A percentile compares a stretch with the other conserved stretches of the same genome.
phyloP scores from a whole-genome alignment of 2,113 vertebrate species.

The Himantopus leucocephalus region DNA sequence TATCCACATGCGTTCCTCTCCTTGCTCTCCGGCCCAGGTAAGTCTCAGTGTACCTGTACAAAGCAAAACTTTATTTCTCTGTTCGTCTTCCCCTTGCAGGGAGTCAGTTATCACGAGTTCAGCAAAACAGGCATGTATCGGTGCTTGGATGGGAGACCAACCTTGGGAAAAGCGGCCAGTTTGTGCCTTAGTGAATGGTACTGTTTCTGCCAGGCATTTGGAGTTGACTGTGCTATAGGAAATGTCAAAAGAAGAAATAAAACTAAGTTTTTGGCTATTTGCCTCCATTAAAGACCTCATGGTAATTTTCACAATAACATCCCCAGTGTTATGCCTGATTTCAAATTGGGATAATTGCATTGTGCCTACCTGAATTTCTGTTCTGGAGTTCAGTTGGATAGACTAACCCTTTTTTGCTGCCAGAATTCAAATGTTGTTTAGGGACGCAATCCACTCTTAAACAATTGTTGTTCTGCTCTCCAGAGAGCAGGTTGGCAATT shows the following conservation, averaged over 20 bases:
- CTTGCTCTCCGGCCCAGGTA: neutral
- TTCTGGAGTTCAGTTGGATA: neutral
- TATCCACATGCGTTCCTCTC: neutral
- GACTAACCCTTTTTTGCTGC: neutral
- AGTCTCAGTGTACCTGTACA: neutral
- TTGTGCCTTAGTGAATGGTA: neutral
- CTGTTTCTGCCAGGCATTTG: neutral
- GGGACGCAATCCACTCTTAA: neutral
- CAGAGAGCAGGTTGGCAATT: neutral
- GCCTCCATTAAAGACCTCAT: neutral
- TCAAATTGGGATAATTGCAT: slow-evolving; percentile 23
- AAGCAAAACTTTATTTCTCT: neutral
- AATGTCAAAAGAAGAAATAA: neutral
- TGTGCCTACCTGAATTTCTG: neutral
- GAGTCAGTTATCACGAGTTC: neutral
- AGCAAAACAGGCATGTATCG: neutral
- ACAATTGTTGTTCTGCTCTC: neutral
- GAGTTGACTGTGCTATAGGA: neutral
- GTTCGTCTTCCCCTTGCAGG: neutral
- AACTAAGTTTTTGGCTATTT: neutral
- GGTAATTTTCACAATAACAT: neutral
- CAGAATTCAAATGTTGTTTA: neutral
- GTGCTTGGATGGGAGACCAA: neutral
- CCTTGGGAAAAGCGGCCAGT: neutral
- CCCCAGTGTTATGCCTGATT: neutral